Percentiles rank a stretch among this genome's conserved stretches.
Evolutionary conservation across 2,888 invertebrate species (phyloP).

Genomic region (Dryomyza anilis): DNA sequence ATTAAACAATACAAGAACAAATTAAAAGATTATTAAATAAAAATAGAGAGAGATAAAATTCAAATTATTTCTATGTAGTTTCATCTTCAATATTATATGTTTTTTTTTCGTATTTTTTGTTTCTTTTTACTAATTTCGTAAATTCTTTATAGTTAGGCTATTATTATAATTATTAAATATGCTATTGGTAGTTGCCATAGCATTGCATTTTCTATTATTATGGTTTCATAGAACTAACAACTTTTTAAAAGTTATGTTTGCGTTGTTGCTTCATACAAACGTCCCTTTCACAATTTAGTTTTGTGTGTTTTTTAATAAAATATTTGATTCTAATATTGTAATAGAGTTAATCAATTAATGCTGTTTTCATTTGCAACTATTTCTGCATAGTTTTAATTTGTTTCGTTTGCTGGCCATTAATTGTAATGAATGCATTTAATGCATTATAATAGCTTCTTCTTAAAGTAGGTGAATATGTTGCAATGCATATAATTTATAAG

Average conservation of each 20-base stretch:
- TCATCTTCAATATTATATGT: too few species aligned
- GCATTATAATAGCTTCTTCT: not conserved
- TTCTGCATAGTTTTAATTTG: not conserved
- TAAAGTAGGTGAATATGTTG: not conserved
- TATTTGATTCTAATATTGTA: too few species aligned
- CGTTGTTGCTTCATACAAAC: too few species aligned
- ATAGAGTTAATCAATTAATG: not conserved
- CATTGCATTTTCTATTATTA: too few species aligned
- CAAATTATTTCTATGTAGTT: not conserved
- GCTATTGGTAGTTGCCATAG: too few species aligned
- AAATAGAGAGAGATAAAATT: not conserved
- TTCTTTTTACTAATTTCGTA: constrained; percentile 4
- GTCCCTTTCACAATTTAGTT: too few species aligned
- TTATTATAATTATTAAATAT: too few species aligned
- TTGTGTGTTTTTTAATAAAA: too few species aligned
- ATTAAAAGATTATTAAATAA: constrained; percentile 20
- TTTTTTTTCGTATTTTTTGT: not conserved
- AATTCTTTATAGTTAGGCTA: too few species aligned
- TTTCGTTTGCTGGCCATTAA: too few species aligned
- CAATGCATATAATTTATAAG: not conserved
- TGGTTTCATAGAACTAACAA: too few species aligned
- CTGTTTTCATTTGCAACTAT: not conserved
- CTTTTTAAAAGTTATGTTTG: too few species aligned
- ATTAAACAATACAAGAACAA: constrained; percentile 15
- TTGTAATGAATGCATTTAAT: not conserved